Conservation (phyloP, 2,113 vertebrate species). For the Pomatostomus ruficeps region DNA sequence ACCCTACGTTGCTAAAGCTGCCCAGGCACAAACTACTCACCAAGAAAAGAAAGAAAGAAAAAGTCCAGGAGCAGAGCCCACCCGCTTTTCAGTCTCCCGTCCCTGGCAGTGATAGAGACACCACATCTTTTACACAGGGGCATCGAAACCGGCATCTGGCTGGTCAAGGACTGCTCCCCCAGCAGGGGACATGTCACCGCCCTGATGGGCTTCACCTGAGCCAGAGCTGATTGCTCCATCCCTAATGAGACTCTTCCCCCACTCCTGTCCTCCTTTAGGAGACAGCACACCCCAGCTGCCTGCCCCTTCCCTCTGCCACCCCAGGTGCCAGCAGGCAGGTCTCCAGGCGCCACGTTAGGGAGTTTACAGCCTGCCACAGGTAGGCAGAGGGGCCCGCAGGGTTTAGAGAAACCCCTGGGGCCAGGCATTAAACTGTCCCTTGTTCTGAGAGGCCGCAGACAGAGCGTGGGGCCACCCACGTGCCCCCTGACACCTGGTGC, state of each 20-base stretch:
- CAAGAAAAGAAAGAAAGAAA: constrained; percentile 1
- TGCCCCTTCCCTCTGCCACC: neutral
- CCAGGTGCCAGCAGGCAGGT: neutral
- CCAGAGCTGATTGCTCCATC: neutral
- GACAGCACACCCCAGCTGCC: neutral
- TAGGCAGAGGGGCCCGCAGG: neutral
- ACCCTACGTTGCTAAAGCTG: constrained; percentile 4
- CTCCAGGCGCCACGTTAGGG: fast-evolving
- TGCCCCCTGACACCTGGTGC: neutral
- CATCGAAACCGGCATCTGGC: neutral
- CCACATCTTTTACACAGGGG: neutral
- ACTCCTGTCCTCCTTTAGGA: neutral
- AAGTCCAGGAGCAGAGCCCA: neutral
- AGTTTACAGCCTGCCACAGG: neutral
- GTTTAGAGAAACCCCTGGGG: neutral
- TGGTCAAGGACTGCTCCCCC: neutral
- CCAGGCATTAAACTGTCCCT: neutral
- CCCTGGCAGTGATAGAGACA: neutral
- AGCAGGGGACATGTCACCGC: fast-evolving
- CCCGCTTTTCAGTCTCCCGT: neutral
- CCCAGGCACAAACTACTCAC: neutral
- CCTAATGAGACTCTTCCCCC: neutral
- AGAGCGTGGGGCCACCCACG: neutral
- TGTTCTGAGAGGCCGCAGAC: neutral
- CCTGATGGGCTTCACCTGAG: neutral